Conservation (phyloP, 2,888 invertebrate species). For the Dryadula phaetusa region DNA sequence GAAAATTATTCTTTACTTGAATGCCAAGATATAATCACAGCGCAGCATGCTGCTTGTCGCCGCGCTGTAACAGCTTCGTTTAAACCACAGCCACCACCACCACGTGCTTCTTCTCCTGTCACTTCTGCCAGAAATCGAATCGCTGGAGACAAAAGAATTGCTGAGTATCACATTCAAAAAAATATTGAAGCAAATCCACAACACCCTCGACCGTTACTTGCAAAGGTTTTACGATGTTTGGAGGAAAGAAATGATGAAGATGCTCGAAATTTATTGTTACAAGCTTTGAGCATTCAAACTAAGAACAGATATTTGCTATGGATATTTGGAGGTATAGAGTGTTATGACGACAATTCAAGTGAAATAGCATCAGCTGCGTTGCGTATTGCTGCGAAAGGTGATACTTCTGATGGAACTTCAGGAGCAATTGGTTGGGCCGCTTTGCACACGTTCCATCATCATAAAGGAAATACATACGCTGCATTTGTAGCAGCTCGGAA, state of each 20-base stretch:
- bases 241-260: slow-evolving; percentile 61
- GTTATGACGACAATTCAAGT: slow-evolving; percentile 57
- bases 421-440: slow-evolving; percentile 76
- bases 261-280: slow-evolving; percentile 60
- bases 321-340: slow-evolving; percentile 68
- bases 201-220: slow-evolving; percentile 64
- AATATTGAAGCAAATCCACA: slow-evolving; percentile 55
- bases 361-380: slow-evolving; percentile 65
- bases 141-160: slow-evolving; percentile 64
- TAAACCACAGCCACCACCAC: slow-evolving; percentile 66
- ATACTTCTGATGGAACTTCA: slow-evolving; percentile 69
- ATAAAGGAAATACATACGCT: slow-evolving; percentile 54
- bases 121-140: slow-evolving; percentile 64
- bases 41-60: slow-evolving; percentile 70
- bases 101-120: slow-evolving; percentile 52
- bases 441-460: slow-evolving; percentile 68
- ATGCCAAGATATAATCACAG: slow-evolving; percentile 71
- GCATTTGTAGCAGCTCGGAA: slow-evolving; percentile 69
- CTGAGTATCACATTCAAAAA: slow-evolving; percentile 56
- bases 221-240: slow-evolving; percentile 65
- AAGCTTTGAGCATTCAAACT: slow-evolving; percentile 59
- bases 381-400: slow-evolving; percentile 70
- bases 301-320: slow-evolving; percentile 71
- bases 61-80: slow-evolving; percentile 75
- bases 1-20: slow-evolving; percentile 63